Percentiles rank a stretch among this genome's conserved stretches.
These are phyloP conservation scores for Manis crassicaudata DNA, from an alignment of 2,797 vertebrate genomes.

Conservation along the genomic window DNA sequence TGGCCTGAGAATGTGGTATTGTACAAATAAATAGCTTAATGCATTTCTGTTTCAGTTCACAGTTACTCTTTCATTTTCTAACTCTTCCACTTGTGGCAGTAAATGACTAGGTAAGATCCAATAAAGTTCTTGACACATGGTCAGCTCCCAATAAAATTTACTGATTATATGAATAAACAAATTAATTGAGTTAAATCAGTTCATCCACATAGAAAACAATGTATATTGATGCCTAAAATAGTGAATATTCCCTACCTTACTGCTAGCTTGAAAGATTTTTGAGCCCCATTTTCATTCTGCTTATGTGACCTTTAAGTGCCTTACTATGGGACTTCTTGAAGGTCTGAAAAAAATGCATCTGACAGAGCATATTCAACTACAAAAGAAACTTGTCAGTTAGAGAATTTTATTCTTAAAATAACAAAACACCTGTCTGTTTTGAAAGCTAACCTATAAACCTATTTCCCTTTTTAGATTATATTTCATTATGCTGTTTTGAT, in stretches of 20 bases:
- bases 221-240: neutral
- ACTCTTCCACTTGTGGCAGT: neutral
- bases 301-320: constrained; percentile 52
- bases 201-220: neutral
- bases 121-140: neutral
- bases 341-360: neutral
- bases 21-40: neutral
- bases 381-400: constrained; percentile 58
- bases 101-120: neutral
- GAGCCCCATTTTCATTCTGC: neutral
- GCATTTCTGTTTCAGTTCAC: neutral
- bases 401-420: constrained; percentile 70
- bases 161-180: constrained; percentile 2
- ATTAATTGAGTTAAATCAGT: neutral
- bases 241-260: neutral
- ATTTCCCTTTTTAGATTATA: constrained; percentile 47
- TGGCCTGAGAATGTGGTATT: neutral
- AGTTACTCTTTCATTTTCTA: neutral
- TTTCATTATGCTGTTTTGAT: constrained; percentile 72
- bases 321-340: constrained; percentile 34
- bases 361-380: constrained; percentile 43
- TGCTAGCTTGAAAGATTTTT: constrained; percentile 48
- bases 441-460: constrained; percentile 66
- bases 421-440: constrained; percentile 68
- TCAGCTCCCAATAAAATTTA: neutral